Evolutionary conservation across 1,140 invertebrate genomes (phyloP), one percentile per base, ranked within the genome.

Genomic region (Drosophila repleta): DNA sequence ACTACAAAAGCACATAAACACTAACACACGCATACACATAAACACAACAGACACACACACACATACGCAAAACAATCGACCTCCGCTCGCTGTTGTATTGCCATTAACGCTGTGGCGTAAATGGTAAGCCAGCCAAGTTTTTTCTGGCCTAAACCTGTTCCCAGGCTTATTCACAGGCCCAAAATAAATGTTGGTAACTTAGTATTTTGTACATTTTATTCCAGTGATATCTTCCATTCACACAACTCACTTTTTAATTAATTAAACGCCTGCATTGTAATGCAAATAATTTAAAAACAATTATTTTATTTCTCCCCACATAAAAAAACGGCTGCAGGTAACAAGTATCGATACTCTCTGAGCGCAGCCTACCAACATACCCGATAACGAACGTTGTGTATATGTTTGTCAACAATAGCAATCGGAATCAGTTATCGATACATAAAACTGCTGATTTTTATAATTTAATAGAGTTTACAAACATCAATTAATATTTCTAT

Each of bases 71-170:
- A 88, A 88, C 83, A 88, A 82, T 88, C 76, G 83, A 88, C 84
- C 84, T 88, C 83, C 80, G 79, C 63, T 79, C 63, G 62, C 43
- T 72, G 73, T 61, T 74, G 71, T 74, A 70, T 75, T 76, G 60
- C 74, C 70, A 76, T 76, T 71, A 71, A 75, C 72, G 72, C 61
- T 70, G 45, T 79, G 79, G 79, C 83, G 82, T 87, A 87, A 87
- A 88, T 88, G 82, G 83, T 87, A 88, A 87, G 83, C 79, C 83
- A 87, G 76, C 72, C 83, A 82, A 74, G 82, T 81, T 83, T 88
- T 87, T 82, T 73, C 72, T 74, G 84, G 84, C 76, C 83, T 79
- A 88, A 88, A 88, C 84, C 84, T 89, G 83, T 88, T 88, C 66
- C 72, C 58, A 57, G 63, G 83, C 75, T 78, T 83, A 83, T 83